phyloP scores from a whole-genome alignment of 2,113 vertebrate genomes.

The Pyxicephalus adspersus region DNA sequence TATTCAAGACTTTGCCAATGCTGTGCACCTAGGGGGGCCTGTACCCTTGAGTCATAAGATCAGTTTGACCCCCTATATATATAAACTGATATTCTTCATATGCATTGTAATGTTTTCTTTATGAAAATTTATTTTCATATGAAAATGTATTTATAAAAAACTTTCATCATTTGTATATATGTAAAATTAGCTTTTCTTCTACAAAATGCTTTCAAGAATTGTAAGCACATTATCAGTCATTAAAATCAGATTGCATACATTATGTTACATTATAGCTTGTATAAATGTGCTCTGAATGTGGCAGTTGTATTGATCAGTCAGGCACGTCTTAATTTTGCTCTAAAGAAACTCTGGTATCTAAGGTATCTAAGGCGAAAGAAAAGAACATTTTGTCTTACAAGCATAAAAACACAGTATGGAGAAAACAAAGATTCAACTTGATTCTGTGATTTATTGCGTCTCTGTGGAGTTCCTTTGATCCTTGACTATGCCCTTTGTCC shows the following conservation, averaged over 20 bases:
- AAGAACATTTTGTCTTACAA: constrained; percentile 49
- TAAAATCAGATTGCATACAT: background rate
- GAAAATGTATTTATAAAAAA: too few relatives aligned
- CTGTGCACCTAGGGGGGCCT: too few relatives aligned
- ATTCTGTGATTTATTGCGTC: constrained; percentile 53
- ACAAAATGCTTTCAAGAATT: too few relatives aligned
- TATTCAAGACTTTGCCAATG: too few relatives aligned
- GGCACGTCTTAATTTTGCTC: constrained; percentile 29
- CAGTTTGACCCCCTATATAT: too few relatives aligned
- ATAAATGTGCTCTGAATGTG: background rate
- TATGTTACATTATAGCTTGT: constrained; percentile 4
- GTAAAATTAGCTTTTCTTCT: too few relatives aligned
- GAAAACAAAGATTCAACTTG: constrained; percentile 47
- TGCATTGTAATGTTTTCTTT: too few relatives aligned
- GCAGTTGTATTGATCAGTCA: background rate
- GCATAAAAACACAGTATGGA: constrained; percentile 40
- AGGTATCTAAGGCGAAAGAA: background rate
- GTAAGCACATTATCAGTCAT: too few relatives aligned
- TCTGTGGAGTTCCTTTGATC: constrained; percentile 48
- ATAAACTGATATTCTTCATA: too few relatives aligned
- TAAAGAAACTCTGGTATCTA: constrained; percentile 16
- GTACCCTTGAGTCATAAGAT: too few relatives aligned
- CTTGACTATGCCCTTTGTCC: constrained; percentile 48
- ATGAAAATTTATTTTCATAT: too few relatives aligned
- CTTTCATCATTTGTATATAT: too few relatives aligned